A percentile compares a stretch with the other conserved stretches of the same genome.
Conservation (phyloP, 2,888 invertebrate genomes). For the Glyphotaelius pellucidus region DNA sequence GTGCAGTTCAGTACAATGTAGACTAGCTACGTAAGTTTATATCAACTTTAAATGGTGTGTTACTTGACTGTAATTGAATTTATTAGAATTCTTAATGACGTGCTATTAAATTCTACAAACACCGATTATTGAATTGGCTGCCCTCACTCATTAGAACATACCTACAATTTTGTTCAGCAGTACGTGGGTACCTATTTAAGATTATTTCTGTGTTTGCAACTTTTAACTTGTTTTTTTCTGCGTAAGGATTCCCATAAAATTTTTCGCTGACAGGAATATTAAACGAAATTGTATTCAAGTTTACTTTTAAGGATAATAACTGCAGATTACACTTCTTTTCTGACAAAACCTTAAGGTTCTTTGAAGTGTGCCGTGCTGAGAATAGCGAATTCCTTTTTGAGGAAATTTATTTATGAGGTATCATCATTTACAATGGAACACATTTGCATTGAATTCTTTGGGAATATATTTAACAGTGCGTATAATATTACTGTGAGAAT, state of each 20-base stretch:
- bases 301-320: slow-evolving; percentile 9
- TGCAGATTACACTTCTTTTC: not conserved
- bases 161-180: not conserved
- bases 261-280: not conserved
- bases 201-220: not conserved
- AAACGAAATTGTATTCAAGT: not conserved
- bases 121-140: not conserved
- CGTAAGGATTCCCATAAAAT: not conserved
- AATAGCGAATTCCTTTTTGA: slow-evolving; percentile 2
- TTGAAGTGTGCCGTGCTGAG: not conserved
- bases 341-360: not conserved
- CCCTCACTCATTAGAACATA: not conserved
- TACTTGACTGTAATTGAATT: not conserved
- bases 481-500: not conserved
- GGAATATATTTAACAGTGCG: not conserved
- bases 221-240: not conserved
- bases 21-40: not conserved
- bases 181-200: not conserved
- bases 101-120: not conserved
- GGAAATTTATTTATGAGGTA: not conserved
- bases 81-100: not conserved
- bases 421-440: not conserved
- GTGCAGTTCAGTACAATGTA: not conserved
- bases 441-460: slow-evolving; percentile 17
- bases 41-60: not conserved